A percentile compares a stretch with the other conserved stretches of the same genome.
Evolutionary conservation across 2,113 vertebrate genomes (phyloP).

Genomic region (Ceyx cyanopectus): DNA sequence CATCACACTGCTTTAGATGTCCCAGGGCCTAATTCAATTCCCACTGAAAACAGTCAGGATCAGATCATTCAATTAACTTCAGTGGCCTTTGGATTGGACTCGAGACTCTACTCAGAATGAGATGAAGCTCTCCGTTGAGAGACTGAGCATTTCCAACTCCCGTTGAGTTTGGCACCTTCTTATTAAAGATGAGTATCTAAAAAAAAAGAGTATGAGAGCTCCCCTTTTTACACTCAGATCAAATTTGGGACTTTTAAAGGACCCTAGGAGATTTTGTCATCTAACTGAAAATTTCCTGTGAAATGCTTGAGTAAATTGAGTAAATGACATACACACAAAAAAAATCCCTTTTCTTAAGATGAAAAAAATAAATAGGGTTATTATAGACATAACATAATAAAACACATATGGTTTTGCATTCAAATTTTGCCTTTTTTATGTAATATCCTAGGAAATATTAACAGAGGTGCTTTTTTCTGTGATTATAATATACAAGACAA

Average conservation of each 20-base stretch:
- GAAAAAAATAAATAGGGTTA: neutral
- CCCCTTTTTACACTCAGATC: neutral
- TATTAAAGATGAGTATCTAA: neutral
- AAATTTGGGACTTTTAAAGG: neutral
- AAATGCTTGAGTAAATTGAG: neutral
- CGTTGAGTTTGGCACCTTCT: neutral
- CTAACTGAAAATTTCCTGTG: neutral
- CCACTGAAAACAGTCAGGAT: neutral
- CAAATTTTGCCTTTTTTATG: neutral
- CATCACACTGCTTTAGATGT: neutral
- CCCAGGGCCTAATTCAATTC: neutral
- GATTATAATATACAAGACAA: neutral
- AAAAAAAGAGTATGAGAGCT: neutral
- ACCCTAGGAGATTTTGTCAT: neutral
- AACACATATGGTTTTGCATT: neutral
- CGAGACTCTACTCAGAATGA: rapidly evolving
- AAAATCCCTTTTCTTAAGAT: neutral
- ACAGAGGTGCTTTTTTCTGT: rapidly evolving
- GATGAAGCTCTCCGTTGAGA: neutral
- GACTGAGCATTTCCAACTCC: neutral
- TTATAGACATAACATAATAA: neutral
- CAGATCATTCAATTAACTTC: neutral
- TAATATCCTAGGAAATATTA: neutral
- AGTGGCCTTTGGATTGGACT: neutral
- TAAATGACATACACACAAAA: neutral